A percentile compares a stretch with the other conserved stretches of the same genome.
These are phyloP conservation scores for Cebus imitator DNA, from an alignment of 2,113 vertebrate species.

Conservation along the genomic window DNA sequence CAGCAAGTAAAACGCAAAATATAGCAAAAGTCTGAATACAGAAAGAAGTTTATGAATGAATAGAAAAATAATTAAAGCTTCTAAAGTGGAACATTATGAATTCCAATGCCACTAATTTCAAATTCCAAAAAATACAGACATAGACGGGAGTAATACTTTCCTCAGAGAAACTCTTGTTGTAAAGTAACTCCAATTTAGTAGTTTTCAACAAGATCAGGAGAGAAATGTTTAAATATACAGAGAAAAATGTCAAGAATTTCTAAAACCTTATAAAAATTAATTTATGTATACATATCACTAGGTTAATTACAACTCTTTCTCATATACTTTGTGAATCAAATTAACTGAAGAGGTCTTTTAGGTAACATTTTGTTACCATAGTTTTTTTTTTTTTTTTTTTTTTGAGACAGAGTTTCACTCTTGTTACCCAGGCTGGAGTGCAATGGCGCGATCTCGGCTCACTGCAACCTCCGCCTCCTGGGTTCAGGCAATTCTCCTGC, in stretches of 20 bases:
- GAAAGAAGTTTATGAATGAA: neutral
- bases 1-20: neutral
- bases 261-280: slow-evolving; percentile 1
- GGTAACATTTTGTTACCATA: neutral
- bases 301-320: slow-evolving; percentile 7
- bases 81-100: neutral
- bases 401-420: too few species aligned
- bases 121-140: neutral
- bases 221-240: slow-evolving; percentile 8
- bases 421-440: too few species aligned
- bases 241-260: neutral
- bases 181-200: slow-evolving; percentile 30
- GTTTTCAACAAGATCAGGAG: neutral
- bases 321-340: neutral
- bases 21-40: neutral
- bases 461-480: too few species aligned
- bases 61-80: neutral
- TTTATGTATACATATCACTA: neutral
- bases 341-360: neutral
- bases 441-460: too few species aligned
- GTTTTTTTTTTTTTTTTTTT: neutral
- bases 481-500: too few species aligned
- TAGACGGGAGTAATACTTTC: neutral
- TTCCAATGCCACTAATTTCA: neutral
- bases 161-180: neutral